Percentiles rank a stretch among this genome's conserved stretches.
These are phyloP conservation scores for Siniperca obscura DNA, from an alignment of 2,797 vertebrate genomes.

Conservation along the genomic window DNA sequence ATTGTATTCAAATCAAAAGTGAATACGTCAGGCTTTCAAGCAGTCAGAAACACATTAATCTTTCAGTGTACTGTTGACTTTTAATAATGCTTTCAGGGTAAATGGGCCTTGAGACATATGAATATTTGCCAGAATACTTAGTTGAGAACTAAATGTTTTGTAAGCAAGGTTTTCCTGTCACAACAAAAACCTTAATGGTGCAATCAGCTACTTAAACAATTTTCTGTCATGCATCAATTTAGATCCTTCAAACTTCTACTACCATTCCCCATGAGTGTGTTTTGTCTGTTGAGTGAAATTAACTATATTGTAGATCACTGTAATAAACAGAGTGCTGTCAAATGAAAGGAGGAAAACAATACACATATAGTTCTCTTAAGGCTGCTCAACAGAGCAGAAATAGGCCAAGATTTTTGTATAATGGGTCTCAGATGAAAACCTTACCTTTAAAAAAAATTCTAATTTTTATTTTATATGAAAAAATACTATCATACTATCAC, in stretches of 20 bases:
- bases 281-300: slow-evolving; percentile 37
- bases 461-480: neutral
- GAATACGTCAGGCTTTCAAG: slow-evolving; percentile 52
- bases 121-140: slow-evolving; percentile 49
- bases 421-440: neutral
- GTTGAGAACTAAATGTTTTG: slow-evolving; percentile 32
- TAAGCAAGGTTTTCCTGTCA: slow-evolving; percentile 37
- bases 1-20: slow-evolving; percentile 48
- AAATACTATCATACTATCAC: neutral
- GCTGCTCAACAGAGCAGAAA: slow-evolving; percentile 20
- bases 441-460: neutral
- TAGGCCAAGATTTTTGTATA: slow-evolving; percentile 15
- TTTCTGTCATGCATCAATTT: slow-evolving; percentile 25
- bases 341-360: slow-evolving; percentile 53
- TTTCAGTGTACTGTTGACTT: slow-evolving; percentile 56
- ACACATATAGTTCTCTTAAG: neutral
- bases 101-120: slow-evolving; percentile 53
- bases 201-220: slow-evolving; percentile 34
- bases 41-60: slow-evolving; percentile 56
- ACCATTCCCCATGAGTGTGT: neutral
- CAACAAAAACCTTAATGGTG: slow-evolving; percentile 31
- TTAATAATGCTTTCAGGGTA: slow-evolving; percentile 61
- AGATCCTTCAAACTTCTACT: slow-evolving; percentile 22
- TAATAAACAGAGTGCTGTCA: slow-evolving; percentile 26
- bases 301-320: slow-evolving; percentile 21